Conservation (phyloP, 1,140 invertebrate species). For the Mizuhopecten yessoensis region DNA sequence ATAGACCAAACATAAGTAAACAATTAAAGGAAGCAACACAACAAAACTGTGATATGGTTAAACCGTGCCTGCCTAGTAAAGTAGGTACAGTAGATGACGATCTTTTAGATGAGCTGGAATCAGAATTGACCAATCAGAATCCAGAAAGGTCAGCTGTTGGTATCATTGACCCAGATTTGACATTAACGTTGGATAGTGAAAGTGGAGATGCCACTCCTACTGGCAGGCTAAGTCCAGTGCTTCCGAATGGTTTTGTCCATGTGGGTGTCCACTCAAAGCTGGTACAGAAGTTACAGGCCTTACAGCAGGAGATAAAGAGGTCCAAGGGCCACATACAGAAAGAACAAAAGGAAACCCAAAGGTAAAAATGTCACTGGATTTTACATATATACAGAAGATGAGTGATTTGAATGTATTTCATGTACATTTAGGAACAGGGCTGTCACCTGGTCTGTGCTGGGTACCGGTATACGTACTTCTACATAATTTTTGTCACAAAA, state of each 20-base stretch:
- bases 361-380: constrained; percentile 45
- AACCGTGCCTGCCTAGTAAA: background rate
- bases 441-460: no score
- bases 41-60: constrained; percentile 39
- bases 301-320: constrained; percentile 51
- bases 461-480: no score
- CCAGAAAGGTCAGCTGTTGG: background rate
- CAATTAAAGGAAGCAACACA: background rate
- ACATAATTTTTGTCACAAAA: no score
- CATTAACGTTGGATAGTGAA: constrained; percentile 21
- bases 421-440: no score
- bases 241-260: background rate
- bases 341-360: constrained; percentile 44
- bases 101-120: constrained; percentile 68
- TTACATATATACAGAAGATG: no score
- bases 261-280: constrained; percentile 45
- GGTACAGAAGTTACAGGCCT: constrained; percentile 52
- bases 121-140: constrained; percentile 63
- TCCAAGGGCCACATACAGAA: constrained; percentile 36
- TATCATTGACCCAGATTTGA: constrained; percentile 22
- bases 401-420: no score
- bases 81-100: constrained; percentile 63
- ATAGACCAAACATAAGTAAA: background rate
- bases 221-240: background rate
- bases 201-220: constrained; percentile 41